Evolutionary conservation across 1,140 invertebrate genomes (phyloP).

Genomic region (Ceratoteleas bidentatus): DNA sequence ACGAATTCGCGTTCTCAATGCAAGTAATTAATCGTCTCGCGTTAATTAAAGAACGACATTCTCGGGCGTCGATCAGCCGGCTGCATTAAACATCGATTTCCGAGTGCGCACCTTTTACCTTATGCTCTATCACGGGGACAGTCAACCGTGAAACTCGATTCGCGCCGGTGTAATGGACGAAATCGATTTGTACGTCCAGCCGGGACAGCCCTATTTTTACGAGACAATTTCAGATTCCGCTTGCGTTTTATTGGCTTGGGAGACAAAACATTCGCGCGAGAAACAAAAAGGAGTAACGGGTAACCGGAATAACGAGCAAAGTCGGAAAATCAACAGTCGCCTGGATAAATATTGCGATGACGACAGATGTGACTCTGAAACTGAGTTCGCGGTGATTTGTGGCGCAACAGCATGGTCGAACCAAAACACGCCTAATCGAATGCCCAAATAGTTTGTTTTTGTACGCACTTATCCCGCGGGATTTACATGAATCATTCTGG

Average conservation of each 20-base stretch:
- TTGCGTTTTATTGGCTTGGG: slow-evolving; percentile 38
- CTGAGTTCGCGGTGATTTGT: slow-evolving; percentile 14
- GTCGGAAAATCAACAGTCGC: slow-evolving; percentile 46
- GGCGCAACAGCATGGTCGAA: neutral
- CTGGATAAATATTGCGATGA: slow-evolving; percentile 47
- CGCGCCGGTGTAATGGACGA: slow-evolving; percentile 44
- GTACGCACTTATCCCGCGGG: slow-evolving; percentile 8
- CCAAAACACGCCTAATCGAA: slow-evolving; percentile 25
- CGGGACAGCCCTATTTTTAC: slow-evolving; percentile 48
- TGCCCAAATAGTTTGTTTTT: slow-evolving; percentile 6
- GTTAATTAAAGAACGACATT: slow-evolving; percentile 59
- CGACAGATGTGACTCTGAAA: slow-evolving; percentile 45
- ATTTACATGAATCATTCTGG: slow-evolving; percentile 17
- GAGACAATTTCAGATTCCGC: slow-evolving; percentile 51
- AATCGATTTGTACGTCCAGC: slow-evolving; percentile 50
- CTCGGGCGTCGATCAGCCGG: slow-evolving; percentile 47
- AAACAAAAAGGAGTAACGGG: slow-evolving; percentile 7
- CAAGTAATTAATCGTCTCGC: slow-evolving; percentile 39
- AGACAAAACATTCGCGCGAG: slow-evolving; percentile 15
- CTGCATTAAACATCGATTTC: slow-evolving; percentile 61
- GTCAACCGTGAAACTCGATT: slow-evolving; percentile 58
- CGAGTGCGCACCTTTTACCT: slow-evolving; percentile 46
- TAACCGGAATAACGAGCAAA: slow-evolving; percentile 29
- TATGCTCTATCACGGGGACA: slow-evolving; percentile 42
- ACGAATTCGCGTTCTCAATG: no score